Evolutionary conservation across 23 tunicate genomes (phyloP).

Genomic region (Phallusia fumigata): DNA sequence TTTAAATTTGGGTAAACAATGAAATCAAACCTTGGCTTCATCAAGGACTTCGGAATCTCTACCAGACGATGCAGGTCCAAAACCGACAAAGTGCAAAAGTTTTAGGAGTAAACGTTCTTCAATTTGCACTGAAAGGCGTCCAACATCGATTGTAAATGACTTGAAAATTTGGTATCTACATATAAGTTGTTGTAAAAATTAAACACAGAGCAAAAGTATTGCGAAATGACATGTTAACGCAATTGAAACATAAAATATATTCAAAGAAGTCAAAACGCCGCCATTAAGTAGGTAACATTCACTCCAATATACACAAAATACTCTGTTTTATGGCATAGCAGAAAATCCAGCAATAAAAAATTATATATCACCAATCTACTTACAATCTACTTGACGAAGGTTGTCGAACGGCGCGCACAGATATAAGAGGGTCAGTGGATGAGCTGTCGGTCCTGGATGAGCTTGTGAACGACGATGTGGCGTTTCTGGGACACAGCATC

Average conservation of each 20-base stretch:
- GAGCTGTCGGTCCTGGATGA: constrained; percentile 22
- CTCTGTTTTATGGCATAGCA: too few relatives aligned
- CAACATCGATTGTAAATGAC: constrained; percentile 52
- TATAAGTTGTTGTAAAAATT: neutral
- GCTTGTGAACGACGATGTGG: neutral
- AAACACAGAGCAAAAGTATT: neutral
- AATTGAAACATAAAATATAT: too few relatives aligned
- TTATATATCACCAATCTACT: too few relatives aligned
- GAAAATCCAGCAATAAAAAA: too few relatives aligned
- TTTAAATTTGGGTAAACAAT: neutral
- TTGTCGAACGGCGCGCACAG: constrained; percentile 48
- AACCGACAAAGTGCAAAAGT: constrained; percentile 64
- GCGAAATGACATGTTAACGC: too few relatives aligned
- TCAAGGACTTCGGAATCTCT: constrained; percentile 52
- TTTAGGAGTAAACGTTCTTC: constrained; percentile 81
- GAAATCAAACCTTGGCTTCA: constrained; percentile 61
- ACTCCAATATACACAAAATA: too few relatives aligned
- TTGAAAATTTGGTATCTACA: constrained; percentile 82
- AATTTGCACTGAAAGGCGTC: constrained; percentile 39
- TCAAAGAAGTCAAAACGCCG: too few relatives aligned
- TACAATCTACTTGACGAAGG: constrained; percentile 46
- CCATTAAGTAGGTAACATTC: too few relatives aligned
- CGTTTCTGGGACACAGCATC: constrained; percentile 21
- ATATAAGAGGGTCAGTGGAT: constrained; percentile 41
- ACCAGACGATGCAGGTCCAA: constrained; percentile 27